Evolutionary conservation across 2,888 invertebrate genomes (phyloP).

Genomic region (Pyrrhosoma nymphula): DNA sequence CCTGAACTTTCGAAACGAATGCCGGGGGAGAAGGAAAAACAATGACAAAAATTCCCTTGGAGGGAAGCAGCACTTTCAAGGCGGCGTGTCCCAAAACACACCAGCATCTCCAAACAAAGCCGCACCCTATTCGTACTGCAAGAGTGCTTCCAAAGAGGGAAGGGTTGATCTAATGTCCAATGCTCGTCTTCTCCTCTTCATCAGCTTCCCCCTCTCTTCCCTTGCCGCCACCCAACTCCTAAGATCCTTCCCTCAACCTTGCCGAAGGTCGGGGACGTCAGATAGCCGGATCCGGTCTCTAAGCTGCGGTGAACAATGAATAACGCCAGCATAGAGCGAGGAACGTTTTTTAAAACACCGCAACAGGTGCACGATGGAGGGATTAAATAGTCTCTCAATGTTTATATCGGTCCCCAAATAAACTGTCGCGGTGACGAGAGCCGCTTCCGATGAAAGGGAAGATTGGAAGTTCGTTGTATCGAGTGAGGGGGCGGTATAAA

Average conservation of each 20-base stretch:
- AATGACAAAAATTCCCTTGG: neutral
- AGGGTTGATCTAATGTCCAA: neutral
- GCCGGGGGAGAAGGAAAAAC: neutral
- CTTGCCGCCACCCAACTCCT: neutral
- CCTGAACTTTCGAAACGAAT: neutral
- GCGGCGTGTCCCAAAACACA: neutral
- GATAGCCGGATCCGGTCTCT: slow-evolving; percentile 42
- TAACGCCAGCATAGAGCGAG: neutral
- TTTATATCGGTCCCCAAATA: neutral
- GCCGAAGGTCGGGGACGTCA: slow-evolving; percentile 50
- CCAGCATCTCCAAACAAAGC: neutral
- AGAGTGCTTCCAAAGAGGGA: neutral
- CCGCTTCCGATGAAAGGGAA: neutral
- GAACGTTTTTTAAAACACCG: neutral
- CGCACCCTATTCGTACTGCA: neutral
- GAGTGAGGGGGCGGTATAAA: neutral
- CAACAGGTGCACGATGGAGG: slow-evolving; percentile 36
- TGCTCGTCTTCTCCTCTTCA: slow-evolving; percentile 5
- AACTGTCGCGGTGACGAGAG: neutral
- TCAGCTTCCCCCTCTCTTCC: neutral
- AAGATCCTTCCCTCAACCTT: slow-evolving; percentile 37
- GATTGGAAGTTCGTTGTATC: no score
- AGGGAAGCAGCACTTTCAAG: neutral
- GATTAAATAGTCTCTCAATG: neutral
- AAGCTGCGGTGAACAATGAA: slow-evolving; percentile 29